Conservation (phyloP, 2,113 vertebrate genomes). For the Hyaena hyaena region DNA sequence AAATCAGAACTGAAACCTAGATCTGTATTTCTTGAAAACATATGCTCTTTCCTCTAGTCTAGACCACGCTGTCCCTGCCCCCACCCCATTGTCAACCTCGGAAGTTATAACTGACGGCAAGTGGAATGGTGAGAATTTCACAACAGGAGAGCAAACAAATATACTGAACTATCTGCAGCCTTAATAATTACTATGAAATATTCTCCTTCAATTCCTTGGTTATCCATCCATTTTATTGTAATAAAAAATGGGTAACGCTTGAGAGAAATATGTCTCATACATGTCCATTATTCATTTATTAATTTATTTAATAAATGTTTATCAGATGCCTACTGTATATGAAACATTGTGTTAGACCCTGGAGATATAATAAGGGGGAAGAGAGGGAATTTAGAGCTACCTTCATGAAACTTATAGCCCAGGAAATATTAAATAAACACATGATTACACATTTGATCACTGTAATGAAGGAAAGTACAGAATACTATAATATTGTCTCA, state of each 20-base stretch:
- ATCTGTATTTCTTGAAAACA: conserved; percentile 46
- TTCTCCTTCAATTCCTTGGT: background rate
- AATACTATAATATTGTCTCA: background rate
- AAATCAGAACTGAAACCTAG: conserved; percentile 44
- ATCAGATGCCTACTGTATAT: background rate
- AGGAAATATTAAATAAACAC: background rate
- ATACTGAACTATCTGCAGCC: background rate
- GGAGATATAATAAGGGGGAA: background rate
- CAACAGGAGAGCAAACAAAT: background rate
- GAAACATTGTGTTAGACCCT: background rate
- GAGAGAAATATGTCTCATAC: background rate
- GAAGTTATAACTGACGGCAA: background rate
- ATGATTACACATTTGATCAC: background rate
- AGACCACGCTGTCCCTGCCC: background rate
- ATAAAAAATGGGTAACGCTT: background rate
- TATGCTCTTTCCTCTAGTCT: background rate
- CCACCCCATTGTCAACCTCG: background rate
- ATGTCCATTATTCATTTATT: background rate
- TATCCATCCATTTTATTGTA: background rate
- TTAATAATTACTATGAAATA: background rate
- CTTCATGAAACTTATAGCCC: background rate
- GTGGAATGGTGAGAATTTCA: background rate
- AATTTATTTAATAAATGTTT: background rate
- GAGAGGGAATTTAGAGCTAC: background rate
- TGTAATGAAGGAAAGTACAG: background rate